Evolutionary conservation across 2,888 invertebrate genomes (phyloP).

Genomic region (Drosophila suboccidentalis): DNA sequence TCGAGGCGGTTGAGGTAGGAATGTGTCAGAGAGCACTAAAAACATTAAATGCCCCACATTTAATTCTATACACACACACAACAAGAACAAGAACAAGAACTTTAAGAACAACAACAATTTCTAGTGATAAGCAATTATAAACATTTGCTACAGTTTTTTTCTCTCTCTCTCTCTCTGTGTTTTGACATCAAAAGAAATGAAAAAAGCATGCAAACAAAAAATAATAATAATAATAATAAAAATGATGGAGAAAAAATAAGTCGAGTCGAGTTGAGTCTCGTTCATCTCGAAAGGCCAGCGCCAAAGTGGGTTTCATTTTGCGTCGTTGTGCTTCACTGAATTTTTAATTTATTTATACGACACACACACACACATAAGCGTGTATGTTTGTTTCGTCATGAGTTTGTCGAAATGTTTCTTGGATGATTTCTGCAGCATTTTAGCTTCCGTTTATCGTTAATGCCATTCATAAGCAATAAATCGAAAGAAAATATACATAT

Average conservation of each 20-base stretch:
- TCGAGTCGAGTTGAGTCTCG: conserved; percentile 20
- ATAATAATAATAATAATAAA: conserved; percentile 24
- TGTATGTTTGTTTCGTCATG: conserved; percentile 45
- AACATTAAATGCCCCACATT: conserved; percentile 43
- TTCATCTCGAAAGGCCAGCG: conserved; percentile 43
- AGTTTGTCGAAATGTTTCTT: conserved; percentile 28
- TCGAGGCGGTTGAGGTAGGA: conserved; percentile 24
- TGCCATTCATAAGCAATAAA: conserved; percentile 48
- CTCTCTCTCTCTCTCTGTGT: conserved; percentile 15
- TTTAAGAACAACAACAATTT: conserved; percentile 31
- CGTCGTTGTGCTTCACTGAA: conserved; percentile 70
- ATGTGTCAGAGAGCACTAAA: conserved; percentile 35
- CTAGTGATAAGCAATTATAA: conserved; percentile 71
- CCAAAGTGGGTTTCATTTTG: conserved; percentile 61
- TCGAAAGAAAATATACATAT: conserved; percentile 33
- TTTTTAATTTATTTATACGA: conserved; percentile 72
- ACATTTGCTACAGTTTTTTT: conserved; percentile 53
- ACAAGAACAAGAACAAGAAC: neutral
- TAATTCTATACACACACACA: conserved; percentile 17
- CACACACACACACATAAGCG: conserved; percentile 20
- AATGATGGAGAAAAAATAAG: conserved; percentile 31
- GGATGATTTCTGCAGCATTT: conserved; percentile 32
- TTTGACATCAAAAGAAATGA: conserved; percentile 73
- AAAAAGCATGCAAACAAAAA: conserved; percentile 23
- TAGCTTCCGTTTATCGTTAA: conserved; percentile 53